These are phyloP conservation scores for Nettapus auritus DNA, from an alignment of 2,113 vertebrate genomes.

Conservation along the genomic window DNA sequence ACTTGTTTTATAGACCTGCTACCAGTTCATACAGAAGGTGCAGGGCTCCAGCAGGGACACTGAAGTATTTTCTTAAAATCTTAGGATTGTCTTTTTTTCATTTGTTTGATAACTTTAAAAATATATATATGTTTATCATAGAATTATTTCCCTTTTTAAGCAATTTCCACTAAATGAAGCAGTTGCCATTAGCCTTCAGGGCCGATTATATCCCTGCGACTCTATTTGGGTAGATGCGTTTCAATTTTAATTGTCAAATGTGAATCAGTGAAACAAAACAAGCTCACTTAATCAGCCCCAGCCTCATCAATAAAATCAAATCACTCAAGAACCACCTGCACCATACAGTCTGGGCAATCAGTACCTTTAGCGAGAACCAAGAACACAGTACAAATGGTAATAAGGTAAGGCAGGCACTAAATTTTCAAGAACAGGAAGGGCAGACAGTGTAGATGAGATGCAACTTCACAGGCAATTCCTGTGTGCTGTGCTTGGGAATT, in stretches of 20 bases:
- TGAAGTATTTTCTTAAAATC: background rate
- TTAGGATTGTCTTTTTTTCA: background rate
- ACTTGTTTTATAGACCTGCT: background rate
- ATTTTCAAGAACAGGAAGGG: background rate
- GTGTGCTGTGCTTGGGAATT: background rate
- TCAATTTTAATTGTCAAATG: background rate
- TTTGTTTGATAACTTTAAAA: background rate
- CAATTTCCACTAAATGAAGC: background rate
- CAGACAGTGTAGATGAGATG: accelerated
- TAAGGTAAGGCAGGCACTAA: background rate
- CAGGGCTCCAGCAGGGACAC: background rate
- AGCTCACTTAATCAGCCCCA: background rate
- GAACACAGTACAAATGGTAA: accelerated
- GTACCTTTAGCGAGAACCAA: background rate
- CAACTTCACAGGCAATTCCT: accelerated
- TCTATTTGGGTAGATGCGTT: background rate
- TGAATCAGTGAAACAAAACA: background rate
- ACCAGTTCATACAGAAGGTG: background rate
- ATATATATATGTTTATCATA: background rate
- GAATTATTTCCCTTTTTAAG: background rate
- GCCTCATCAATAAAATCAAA: background rate
- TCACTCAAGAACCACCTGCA: background rate
- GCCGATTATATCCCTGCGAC: background rate
- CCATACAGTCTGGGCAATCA: background rate
- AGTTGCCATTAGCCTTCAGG: background rate